Percentiles rank a stretch among this genome's conserved stretches.
Conservation (phyloP, 2,113 vertebrate species). For the Cyprinus carpio region DNA sequence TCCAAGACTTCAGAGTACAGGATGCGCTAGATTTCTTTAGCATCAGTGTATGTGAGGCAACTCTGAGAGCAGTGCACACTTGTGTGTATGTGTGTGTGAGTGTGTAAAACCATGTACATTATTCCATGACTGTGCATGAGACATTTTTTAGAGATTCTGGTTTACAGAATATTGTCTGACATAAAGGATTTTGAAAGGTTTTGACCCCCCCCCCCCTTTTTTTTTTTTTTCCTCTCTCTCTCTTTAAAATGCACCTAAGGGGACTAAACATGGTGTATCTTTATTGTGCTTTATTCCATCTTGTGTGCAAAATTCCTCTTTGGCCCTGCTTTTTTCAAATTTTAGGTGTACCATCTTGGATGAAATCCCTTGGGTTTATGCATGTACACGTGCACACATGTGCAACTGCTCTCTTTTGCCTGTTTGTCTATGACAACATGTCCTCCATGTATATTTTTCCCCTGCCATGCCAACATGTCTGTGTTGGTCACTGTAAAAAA, state of each 20-base stretch:
- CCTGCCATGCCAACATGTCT: slow-evolving; percentile 14
- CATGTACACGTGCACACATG: background rate
- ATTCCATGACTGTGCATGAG: too few species aligned
- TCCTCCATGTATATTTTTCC: background rate
- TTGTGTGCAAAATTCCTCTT: background rate
- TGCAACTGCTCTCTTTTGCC: background rate
- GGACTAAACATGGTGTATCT: slow-evolving; percentile 21
- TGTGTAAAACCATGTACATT: too few species aligned
- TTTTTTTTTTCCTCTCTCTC: too few species aligned
- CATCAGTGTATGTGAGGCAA: slow-evolving; percentile 35
- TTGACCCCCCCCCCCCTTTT: too few species aligned
- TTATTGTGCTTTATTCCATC: too few species aligned
- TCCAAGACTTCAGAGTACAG: slow-evolving; percentile 90
- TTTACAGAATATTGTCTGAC: too few species aligned
- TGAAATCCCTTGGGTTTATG: slow-evolving; percentile 39
- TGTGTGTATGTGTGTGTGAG: too few species aligned
- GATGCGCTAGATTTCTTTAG: slow-evolving; percentile 79
- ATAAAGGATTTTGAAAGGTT: too few species aligned
- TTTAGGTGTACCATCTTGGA: slow-evolving; percentile 16
- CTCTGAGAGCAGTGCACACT: too few species aligned
- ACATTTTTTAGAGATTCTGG: too few species aligned
- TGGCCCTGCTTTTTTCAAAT: slow-evolving; percentile 40
- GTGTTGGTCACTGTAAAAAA: slow-evolving; percentile 18
- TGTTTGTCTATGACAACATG: background rate
- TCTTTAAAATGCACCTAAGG: slow-evolving; percentile 44